Evolutionary conservation across 2,888 invertebrate genomes (phyloP), one percentile per base, ranked within the genome.

Genomic region (Tholera decimalis): DNA sequence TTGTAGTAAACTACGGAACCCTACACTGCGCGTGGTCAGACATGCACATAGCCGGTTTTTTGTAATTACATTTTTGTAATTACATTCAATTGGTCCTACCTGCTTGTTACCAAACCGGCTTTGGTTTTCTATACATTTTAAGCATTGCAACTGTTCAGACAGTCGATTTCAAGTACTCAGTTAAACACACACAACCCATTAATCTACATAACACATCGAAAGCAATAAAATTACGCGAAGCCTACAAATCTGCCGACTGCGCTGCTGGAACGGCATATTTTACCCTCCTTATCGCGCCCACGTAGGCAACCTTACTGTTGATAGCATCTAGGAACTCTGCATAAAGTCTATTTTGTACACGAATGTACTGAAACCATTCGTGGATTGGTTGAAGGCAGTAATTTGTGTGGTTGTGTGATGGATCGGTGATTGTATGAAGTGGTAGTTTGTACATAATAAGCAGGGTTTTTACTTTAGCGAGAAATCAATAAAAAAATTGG

Each of bases 241-340:
- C 33, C 50, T 50, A 71, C 79, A 80, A 77, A 66, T 54, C 79
- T 62, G 74, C 70, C 53, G 53, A 63, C 69, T 57, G 41, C 20
- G 51, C 43, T 65, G 46, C 73, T 56, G 69, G 60, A 75, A 73
- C 65, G 55, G 60, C 72, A 85, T 87, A 88, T 85, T 86, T 87
- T 83, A 87, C 79, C 41, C 30, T 20, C 62, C 80, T 86, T 88
- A 88, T 87, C 88, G 79, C 77, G 61, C 80, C 58, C 87, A 87
- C 85, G 86, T 86, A 87, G 80, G 85, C 84, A 85, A 81, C 86
- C 88, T 86, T 80, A 75, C 60, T n/a, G 18, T 54, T 57, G 88
- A 88, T 88, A 88, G 9, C 63, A 88, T 88, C 88, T 86, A 80
- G 81, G 22, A 60, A 65, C 50, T 62, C 33, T 41, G 55, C 59